These are phyloP conservation scores for Psylliodes chrysocephalus DNA, from an alignment of 2,888 invertebrate genomes.

Conservation along the genomic window DNA sequence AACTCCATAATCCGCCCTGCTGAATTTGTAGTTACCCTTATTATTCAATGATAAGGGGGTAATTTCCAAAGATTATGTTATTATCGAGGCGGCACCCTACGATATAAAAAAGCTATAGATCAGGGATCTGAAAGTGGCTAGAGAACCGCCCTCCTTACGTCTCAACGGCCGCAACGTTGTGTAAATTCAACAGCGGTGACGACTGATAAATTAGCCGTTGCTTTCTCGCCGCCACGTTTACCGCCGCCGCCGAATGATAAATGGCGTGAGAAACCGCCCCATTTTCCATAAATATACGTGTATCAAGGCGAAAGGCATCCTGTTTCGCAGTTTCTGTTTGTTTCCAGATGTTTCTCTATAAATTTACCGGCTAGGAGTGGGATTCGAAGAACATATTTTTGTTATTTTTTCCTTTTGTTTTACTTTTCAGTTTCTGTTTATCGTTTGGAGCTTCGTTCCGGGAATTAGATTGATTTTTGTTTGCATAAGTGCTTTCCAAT, in stretches of 20 bases:
- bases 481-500: background rate
- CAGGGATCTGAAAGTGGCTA: slow-evolving; percentile 29
- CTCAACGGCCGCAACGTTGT: slow-evolving; percentile 28
- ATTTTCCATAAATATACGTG: slow-evolving; percentile 50
- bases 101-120: slow-evolving; percentile 12
- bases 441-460: slow-evolving; percentile 3
- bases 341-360: slow-evolving; percentile 42
- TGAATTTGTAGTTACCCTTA: background rate
- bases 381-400: slow-evolving; percentile 15
- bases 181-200: slow-evolving; percentile 39
- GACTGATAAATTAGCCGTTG: slow-evolving; percentile 45
- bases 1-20: too few species aligned
- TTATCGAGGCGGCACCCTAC: background rate
- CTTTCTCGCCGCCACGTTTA: slow-evolving; percentile 39
- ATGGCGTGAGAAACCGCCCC: slow-evolving; percentile 49
- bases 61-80: background rate
- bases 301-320: slow-evolving; percentile 33
- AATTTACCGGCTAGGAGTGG: slow-evolving; percentile 31
- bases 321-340: slow-evolving; percentile 41
- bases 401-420: slow-evolving; percentile 15
- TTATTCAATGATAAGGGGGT: background rate
- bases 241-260: slow-evolving; percentile 45
- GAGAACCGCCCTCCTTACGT: slow-evolving; percentile 22
- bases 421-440: background rate
- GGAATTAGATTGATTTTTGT: slow-evolving; percentile 6